Percentiles rank a stretch among this genome's conserved stretches.
These are phyloP conservation scores for Mercenaria mercenaria DNA, from an alignment of 1,140 invertebrate species.

Conservation along the genomic window DNA sequence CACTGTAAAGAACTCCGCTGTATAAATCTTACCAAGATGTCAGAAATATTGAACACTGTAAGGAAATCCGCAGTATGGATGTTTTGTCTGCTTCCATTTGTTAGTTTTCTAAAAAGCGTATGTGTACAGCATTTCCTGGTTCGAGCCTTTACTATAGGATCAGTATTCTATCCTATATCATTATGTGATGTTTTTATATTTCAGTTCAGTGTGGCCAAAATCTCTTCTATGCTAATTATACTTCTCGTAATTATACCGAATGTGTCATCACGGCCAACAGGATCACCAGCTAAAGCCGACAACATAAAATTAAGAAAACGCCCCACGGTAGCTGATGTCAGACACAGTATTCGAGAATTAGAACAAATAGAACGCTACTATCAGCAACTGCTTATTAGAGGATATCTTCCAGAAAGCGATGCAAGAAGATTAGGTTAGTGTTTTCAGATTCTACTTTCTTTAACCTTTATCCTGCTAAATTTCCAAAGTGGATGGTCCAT, in stretches of 20 bases:
- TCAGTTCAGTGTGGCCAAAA: background rate
- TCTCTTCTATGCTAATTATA: background rate
- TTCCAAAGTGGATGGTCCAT: no score
- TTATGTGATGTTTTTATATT: background rate
- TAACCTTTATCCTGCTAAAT: background rate
- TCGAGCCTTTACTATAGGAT: no score
- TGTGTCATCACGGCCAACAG: background rate
- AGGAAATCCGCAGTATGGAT: no score
- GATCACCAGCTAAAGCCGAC: background rate
- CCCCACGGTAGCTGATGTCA: background rate
- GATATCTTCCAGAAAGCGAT: background rate
- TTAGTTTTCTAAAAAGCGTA: no score
- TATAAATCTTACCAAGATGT: no score
- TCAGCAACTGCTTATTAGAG: slow-evolving; percentile 11
- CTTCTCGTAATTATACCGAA: background rate
- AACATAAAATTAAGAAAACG: background rate
- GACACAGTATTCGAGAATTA: background rate
- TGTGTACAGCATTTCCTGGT: no score
- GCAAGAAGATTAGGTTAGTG: background rate
- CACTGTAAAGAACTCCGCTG: no score
- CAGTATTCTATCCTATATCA: no score
- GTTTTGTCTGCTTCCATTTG: no score
- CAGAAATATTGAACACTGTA: no score
- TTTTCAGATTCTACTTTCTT: background rate
- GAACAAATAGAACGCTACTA: slow-evolving; percentile 32